Evolutionary conservation across 2,113 vertebrate species (phyloP).

Genomic region (Sisor rabdophorus): DNA sequence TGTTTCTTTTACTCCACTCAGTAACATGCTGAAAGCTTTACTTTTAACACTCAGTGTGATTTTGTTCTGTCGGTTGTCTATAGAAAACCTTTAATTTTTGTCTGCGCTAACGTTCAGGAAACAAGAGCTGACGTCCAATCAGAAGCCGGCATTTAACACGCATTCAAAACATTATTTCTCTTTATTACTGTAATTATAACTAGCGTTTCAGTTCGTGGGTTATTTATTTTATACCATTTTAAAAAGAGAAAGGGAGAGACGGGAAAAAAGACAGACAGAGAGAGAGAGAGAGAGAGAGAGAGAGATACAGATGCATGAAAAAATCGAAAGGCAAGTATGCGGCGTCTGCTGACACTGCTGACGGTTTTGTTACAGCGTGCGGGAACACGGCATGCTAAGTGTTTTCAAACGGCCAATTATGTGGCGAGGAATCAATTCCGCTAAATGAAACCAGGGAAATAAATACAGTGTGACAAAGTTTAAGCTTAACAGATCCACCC

Average conservation of each 20-base stretch:
- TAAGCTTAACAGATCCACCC: slow-evolving; percentile 14
- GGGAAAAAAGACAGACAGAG: background rate
- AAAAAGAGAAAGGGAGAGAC: background rate
- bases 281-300: background rate
- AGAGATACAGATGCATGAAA: too few relatives aligned
- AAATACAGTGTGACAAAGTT: slow-evolving; percentile 6
- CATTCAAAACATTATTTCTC: background rate
- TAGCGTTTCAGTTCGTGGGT: too few relatives aligned
- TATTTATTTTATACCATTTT: background rate
- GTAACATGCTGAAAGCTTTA: too few relatives aligned
- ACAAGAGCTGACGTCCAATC: background rate
- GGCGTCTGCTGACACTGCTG: background rate
- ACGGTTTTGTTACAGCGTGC: background rate
- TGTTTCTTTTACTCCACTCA: too few relatives aligned
- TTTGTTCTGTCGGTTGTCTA: too few relatives aligned
- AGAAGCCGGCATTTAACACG: background rate
- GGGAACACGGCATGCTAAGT: background rate
- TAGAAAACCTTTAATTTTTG: too few relatives aligned
- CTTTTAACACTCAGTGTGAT: too few relatives aligned
- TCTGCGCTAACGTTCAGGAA: background rate
- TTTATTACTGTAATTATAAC: background rate
- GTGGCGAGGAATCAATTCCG: background rate
- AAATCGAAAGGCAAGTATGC: too few relatives aligned
- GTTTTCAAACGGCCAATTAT: slow-evolving; percentile 13
- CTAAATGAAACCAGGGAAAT: background rate